Percentiles rank a stretch among this genome's conserved stretches.
Conservation (phyloP, 2,888 invertebrate genomes). For the Platerodrilus igneus region DNA sequence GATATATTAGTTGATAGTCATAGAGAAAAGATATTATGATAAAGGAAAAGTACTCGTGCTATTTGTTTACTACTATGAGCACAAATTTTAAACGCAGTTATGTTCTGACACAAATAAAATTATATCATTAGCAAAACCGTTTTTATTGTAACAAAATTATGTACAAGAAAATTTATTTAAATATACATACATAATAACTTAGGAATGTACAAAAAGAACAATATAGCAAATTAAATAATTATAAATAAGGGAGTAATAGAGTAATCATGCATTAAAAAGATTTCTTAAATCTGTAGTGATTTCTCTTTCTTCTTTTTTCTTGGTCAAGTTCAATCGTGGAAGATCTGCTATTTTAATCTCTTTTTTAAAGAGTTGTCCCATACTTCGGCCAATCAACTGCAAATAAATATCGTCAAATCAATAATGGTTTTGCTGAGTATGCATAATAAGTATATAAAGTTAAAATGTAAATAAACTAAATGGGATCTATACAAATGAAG, state of each 20-base stretch:
- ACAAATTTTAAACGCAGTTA: no score
- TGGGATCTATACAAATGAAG: no score
- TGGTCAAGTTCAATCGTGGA: conserved; percentile 60
- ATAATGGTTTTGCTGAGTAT: conserved; percentile 1
- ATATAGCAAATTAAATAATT: conserved; percentile 2
- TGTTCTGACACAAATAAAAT: no score
- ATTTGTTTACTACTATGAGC: no score
- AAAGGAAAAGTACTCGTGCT: no score
- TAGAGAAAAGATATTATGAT: no score
- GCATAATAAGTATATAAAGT: no score
- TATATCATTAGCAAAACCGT: no score
- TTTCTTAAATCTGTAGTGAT: conserved; percentile 42
- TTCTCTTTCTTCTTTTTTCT: conserved; percentile 40
- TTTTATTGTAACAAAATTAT: conserved; percentile 14
- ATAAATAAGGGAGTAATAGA: neutral
- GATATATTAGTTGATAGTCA: no score
- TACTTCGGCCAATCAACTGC: conserved; percentile 76
- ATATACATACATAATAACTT: conserved; percentile 19
- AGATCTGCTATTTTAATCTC: conserved; percentile 82
- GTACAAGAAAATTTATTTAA: conserved; percentile 9
- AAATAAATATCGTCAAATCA: conserved; percentile 33
- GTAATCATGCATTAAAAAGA: conserved; percentile 38
- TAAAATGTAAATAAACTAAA: no score
- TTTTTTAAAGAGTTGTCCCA: conserved; percentile 83
- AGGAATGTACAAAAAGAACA: conserved; percentile 20